Conservation (phyloP, 2,113 vertebrate genomes). For the Ondatra zibethicus region DNA sequence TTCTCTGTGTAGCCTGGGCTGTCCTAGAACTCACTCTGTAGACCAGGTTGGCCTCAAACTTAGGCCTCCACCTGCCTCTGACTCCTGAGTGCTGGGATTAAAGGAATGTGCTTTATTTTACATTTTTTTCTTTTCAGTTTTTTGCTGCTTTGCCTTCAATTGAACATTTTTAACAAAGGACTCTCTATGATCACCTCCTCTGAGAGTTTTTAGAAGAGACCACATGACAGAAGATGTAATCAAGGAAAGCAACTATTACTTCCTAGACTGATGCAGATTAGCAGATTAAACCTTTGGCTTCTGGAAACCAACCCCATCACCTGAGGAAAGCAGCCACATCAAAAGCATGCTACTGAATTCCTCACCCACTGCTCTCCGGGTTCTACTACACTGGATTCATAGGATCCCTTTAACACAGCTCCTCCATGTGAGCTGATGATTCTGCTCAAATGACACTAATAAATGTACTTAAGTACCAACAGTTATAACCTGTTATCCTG, state of each 20-base stretch:
- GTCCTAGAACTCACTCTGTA: not conserved
- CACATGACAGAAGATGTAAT: accelerated
- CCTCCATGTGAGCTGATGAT: not conserved
- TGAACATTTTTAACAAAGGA: not conserved
- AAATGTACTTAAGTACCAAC: not conserved
- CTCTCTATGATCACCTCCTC: not conserved
- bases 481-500: not conserved
- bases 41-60: not conserved
- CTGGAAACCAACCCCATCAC: not conserved
- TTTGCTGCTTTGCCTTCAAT: not conserved
- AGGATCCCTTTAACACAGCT: not conserved
- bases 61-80: not conserved
- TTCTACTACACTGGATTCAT: not conserved
- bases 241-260: not conserved
- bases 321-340: not conserved
- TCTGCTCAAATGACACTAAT: not conserved
- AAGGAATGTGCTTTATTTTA: not conserved
- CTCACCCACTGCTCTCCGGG: not conserved
- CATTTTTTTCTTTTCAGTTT: not conserved
- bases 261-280: not conserved
- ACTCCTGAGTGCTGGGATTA: not conserved
- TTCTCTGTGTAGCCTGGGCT: not conserved
- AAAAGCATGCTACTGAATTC: not conserved
- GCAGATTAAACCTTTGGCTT: not conserved
- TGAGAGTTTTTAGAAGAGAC: not conserved